phyloP scores from a whole-genome alignment of 2,113 vertebrate genomes.

The Fregetta grallaria region DNA sequence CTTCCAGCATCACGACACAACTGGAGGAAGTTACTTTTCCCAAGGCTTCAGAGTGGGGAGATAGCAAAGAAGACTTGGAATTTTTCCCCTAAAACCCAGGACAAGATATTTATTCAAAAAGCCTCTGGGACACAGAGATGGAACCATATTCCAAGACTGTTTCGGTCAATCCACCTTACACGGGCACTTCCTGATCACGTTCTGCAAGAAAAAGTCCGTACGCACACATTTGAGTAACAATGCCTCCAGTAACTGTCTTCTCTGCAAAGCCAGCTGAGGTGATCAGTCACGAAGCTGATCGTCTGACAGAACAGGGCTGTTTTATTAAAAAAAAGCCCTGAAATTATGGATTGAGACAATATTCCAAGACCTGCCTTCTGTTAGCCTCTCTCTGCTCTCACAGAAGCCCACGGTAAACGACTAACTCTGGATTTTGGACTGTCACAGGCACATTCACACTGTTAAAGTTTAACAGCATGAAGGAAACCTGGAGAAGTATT shows the following conservation, averaged over 20 bases:
- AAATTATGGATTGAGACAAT: background rate
- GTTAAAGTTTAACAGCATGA: rapidly evolving
- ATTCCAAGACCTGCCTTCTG: background rate
- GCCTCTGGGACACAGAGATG: background rate
- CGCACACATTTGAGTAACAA: rapidly evolving
- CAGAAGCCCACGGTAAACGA: background rate
- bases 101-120: background rate
- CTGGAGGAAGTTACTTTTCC: rapidly evolving
- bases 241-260: rapidly evolving
- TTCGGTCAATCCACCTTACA: background rate
- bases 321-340: too few relatives aligned
- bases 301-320: background rate
- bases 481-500: background rate
- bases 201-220: background rate
- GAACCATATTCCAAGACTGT: background rate
- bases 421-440: background rate
- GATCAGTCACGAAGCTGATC: background rate
- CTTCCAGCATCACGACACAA: background rate
- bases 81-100: background rate
- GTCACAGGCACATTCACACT: background rate
- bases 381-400: background rate
- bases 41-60: background rate
- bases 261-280: background rate
- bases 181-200: rapidly evolving
- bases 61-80: background rate